Conservation (phyloP, 1,140 invertebrate genomes). For the Agrilus planipennis region DNA sequence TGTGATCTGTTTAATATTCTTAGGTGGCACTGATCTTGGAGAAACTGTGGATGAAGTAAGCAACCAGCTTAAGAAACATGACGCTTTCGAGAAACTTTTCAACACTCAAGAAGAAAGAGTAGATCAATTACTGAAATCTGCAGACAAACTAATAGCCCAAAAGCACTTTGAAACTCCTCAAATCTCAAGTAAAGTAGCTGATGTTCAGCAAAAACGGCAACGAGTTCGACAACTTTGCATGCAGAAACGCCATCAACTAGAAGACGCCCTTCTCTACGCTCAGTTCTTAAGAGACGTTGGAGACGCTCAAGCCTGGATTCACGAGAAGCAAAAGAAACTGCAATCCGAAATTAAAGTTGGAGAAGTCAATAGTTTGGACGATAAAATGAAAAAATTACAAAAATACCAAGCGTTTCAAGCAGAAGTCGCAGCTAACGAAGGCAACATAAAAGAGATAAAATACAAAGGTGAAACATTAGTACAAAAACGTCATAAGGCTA, state of each 20-base stretch:
- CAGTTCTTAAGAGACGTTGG: slow-evolving; percentile 84
- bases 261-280: slow-evolving; percentile 72
- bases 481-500: slow-evolving; percentile 52
- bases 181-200: slow-evolving; percentile 60
- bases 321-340: slow-evolving; percentile 83
- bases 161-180: slow-evolving; percentile 88
- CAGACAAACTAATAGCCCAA: slow-evolving; percentile 82
- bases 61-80: slow-evolving; percentile 77
- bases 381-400: slow-evolving; percentile 92
- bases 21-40: slow-evolving; percentile 30
- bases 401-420: slow-evolving; percentile 97
- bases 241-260: slow-evolving; percentile 50
- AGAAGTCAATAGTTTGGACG: slow-evolving; percentile 65
- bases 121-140: slow-evolving; percentile 59
- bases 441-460: slow-evolving; percentile 73
- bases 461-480: slow-evolving; percentile 55
- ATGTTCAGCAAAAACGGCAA: slow-evolving; percentile 57
- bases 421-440: slow-evolving; percentile 81
- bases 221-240: slow-evolving; percentile 57
- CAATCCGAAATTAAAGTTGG: slow-evolving; percentile 57
- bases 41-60: slow-evolving; percentile 76
- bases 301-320: slow-evolving; percentile 86
- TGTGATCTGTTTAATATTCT: background rate
- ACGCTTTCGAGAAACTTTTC: slow-evolving; percentile 79
- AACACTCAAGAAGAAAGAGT: slow-evolving; percentile 82